Evolutionary conservation across 2,113 vertebrate genomes (phyloP).

Genomic region (Psilopogon haemacephalus): DNA sequence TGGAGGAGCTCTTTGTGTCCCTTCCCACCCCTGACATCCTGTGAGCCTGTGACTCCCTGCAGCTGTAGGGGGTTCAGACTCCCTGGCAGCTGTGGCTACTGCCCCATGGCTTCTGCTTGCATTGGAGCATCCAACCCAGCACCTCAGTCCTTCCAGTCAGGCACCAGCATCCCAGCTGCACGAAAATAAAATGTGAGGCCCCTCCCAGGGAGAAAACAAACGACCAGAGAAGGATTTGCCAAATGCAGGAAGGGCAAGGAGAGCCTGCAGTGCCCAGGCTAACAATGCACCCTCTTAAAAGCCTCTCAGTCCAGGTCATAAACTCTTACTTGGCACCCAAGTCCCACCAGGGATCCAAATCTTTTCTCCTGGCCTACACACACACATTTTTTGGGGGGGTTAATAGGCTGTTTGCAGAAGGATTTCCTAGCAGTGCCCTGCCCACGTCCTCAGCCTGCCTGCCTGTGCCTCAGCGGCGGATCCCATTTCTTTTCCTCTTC

Average conservation of each 20-base stretch:
- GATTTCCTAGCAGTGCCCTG: neutral
- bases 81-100: too few relatives aligned
- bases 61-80: too few relatives aligned
- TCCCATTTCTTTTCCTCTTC: neutral
- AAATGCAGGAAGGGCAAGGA: too few relatives aligned
- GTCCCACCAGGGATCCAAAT: neutral
- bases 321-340: neutral
- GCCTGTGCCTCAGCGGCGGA: neutral
- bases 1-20: too few relatives aligned
- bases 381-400: neutral
- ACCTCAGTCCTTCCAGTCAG: neutral
- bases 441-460: neutral
- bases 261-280: neutral
- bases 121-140: neutral
- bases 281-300: neutral
- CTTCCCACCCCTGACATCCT: too few relatives aligned
- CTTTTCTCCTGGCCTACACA: neutral
- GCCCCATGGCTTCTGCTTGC: neutral
- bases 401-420: neutral
- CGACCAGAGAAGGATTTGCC: neutral
- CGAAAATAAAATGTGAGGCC: neutral
- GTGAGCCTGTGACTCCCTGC: too few relatives aligned
- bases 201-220: neutral
- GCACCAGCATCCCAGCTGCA: neutral
- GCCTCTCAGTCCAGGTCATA: neutral